These are phyloP conservation scores for Mus pahari DNA, from an alignment of 2,113 vertebrate species.

Conservation along the genomic window DNA sequence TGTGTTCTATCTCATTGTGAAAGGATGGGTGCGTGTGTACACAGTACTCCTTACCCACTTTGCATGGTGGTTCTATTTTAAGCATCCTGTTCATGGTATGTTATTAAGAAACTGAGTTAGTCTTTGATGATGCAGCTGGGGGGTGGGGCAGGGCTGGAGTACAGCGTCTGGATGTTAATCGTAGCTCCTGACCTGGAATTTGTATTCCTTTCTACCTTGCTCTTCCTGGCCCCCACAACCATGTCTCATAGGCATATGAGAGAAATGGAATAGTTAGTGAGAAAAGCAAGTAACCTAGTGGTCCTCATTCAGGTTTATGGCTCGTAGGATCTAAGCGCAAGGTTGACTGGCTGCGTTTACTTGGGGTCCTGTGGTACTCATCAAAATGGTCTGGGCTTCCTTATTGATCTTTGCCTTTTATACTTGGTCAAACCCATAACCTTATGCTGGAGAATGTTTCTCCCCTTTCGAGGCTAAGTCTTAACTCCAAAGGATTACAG, in stretches of 20 bases:
- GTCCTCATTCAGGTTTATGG: background rate
- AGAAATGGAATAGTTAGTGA: background rate
- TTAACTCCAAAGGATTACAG: background rate
- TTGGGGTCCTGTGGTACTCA: background rate
- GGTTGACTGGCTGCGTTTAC: background rate
- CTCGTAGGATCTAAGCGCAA: background rate
- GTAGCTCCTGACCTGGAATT: background rate
- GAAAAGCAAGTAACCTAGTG: background rate
- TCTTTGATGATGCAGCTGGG: background rate
- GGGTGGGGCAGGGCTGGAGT: too few species aligned
- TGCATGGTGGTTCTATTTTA: background rate
- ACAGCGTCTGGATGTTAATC: background rate
- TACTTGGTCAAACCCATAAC: background rate
- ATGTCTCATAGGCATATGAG: background rate
- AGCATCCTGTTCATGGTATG: background rate
- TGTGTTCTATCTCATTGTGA: background rate
- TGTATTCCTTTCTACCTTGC: background rate
- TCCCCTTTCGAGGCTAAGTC: background rate
- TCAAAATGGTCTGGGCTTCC: background rate
- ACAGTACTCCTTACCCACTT: background rate
- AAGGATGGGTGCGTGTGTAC: background rate
- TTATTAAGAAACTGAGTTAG: background rate
- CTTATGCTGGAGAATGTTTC: background rate
- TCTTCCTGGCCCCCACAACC: background rate
- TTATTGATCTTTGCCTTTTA: background rate